Base-by-base conservation (phyloP, 2,888 invertebrate species). In the Beris chalybata region DNA sequence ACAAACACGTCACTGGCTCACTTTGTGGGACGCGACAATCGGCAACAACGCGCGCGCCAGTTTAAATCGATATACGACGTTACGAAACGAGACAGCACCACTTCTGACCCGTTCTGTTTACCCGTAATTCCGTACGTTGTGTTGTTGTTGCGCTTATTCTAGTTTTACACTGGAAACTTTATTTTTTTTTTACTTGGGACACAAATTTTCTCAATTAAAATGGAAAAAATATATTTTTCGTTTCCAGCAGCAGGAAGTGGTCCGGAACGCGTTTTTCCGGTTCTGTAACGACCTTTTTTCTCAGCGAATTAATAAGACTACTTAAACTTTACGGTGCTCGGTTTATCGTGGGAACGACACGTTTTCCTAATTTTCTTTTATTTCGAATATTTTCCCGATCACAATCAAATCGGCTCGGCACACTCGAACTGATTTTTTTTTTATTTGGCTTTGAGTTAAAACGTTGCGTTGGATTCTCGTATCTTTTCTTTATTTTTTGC, bases 281-380 rank as follows among this genome's bases (percentile, higher is more conserved):
- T 13, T 53, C 31, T 38, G 38, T 7, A 38, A 38, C 38, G 38
- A 38, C 38, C n/a, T n/a, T n/a, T 5, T 7, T 38, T 38, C 9
- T 38, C 38, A 38, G 38, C 38, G 38, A 38, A 5, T 31, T 53
- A 29, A 29, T n/a, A 9, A 53, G 1, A 29, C 30, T n/a, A 12
- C 11, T 53, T 30, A 31, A 30, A 4, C 30, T n/a, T 53, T 30
- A 30, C n/a, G 22, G n/a, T 53, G 30, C 30, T 53, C 53, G 30
- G 15, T 53, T 53, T 53, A 53, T 29, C 30, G 53, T 53, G 53
- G 29, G 53, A 53, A 53, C 31, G 6, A n/a, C 53, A 53, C 53
- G 30, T 30, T 53, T 53, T 30, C 31, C 30, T 53, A 31, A 29
- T 30, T 38, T 38, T 30, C 53, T 53, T 12, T 15, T 53, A 53